Evolutionary conservation across 1,140 invertebrate species (phyloP).

Genomic region (Camponotus pennsylvanicus): DNA sequence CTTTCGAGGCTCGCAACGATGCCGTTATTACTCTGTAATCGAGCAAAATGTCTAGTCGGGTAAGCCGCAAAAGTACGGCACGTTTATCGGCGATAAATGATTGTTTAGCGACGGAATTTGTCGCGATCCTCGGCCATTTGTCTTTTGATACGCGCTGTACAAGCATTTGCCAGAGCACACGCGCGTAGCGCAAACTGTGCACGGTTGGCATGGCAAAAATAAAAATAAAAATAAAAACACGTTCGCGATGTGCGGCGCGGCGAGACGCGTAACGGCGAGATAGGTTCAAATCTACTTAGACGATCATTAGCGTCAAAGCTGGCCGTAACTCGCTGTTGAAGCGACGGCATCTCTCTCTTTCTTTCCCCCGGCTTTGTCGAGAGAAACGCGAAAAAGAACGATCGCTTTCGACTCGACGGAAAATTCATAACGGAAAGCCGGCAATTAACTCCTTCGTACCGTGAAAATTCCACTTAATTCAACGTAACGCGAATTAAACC

Average conservation of each 20-base stretch:
- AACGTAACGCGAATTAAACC: constrained; percentile 49
- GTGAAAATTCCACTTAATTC: constrained; percentile 59
- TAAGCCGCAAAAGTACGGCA: constrained; percentile 11
- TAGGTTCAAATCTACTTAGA: constrained; percentile 60
- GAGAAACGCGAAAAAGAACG: constrained; percentile 42
- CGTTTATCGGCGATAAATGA: constrained; percentile 35
- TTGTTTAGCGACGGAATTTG: constrained; percentile 35
- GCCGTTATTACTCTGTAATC: background rate
- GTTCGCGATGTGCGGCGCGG: constrained; percentile 30
- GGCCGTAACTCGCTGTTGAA: constrained; percentile 45
- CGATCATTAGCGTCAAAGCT: constrained; percentile 58
- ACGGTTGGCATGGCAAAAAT: background rate
- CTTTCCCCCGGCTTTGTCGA: background rate
- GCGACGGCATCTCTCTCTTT: background rate
- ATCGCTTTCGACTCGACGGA: constrained; percentile 50
- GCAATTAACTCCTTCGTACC: constrained; percentile 45
- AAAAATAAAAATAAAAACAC: constrained; percentile 26
- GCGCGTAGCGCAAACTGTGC: background rate
- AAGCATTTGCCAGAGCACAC: background rate
- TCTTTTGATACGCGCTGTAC: constrained; percentile 37
- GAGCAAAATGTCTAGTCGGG: background rate
- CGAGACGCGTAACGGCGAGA: constrained; percentile 30
- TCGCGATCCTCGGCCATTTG: constrained; percentile 32
- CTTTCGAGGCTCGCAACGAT: background rate
- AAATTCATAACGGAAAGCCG: constrained; percentile 58